Percentiles rank a stretch among this genome's conserved stretches.
These are phyloP conservation scores for Hippoglossus hippoglossus DNA, from an alignment of 2,797 vertebrate species.

Conservation along the genomic window DNA sequence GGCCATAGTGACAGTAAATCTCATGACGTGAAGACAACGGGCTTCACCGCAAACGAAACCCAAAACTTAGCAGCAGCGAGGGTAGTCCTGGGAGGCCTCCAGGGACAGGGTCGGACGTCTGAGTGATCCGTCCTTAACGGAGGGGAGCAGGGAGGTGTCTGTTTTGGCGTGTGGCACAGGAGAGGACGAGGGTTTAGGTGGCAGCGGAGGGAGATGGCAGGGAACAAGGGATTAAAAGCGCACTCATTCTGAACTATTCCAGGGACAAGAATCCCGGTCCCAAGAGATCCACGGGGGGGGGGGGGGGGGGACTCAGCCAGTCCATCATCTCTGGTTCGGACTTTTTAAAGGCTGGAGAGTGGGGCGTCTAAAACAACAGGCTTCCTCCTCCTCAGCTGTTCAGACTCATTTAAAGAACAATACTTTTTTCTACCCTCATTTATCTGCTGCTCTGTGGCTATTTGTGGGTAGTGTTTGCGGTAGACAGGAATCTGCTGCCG, in stretches of 20 bases:
- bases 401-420: constrained; percentile 81
- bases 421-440: constrained; percentile 75
- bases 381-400: constrained; percentile 78
- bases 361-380: constrained; percentile 71
- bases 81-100: constrained; percentile 21
- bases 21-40: constrained; percentile 55
- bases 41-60: constrained; percentile 50
- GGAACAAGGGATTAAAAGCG: constrained; percentile 84
- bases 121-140: constrained; percentile 34
- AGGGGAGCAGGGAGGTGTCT: constrained; percentile 51
- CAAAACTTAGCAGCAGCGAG: constrained; percentile 29
- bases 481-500: constrained; percentile 67
- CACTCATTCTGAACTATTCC: constrained; percentile 88
- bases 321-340: constrained; percentile 71
- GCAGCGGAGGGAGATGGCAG: constrained; percentile 65
- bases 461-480: constrained; percentile 68
- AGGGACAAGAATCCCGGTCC: constrained; percentile 83
- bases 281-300: constrained; percentile 59
- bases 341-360: constrained; percentile 76
- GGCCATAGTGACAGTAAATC: constrained; percentile 51
- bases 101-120: constrained; percentile 41
- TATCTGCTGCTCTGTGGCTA: constrained; percentile 73
- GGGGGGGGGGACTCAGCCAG: constrained; percentile 51
- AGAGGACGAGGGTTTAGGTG: constrained; percentile 17
- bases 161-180: constrained; percentile 41